Evolutionary conservation across 2,113 vertebrate species (phyloP).

Genomic region (Myanophis thanlyinensis): DNA sequence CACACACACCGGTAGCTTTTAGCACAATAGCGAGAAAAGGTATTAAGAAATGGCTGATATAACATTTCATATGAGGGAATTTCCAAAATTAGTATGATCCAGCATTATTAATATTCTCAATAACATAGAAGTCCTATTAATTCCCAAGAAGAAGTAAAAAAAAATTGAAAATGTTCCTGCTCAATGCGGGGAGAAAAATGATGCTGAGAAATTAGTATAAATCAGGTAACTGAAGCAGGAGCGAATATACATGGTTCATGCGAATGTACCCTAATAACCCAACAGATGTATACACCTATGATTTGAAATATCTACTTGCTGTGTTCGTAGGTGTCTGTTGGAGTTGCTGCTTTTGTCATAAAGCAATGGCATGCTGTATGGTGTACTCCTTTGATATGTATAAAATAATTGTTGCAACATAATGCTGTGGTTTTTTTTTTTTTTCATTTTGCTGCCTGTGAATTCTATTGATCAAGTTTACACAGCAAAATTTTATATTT

Average conservation of each 20-base stretch:
- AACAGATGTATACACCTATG: background rate
- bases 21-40: background rate
- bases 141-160: background rate
- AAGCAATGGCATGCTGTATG: background rate
- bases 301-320: background rate
- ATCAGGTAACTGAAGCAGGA: background rate
- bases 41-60: conserved; percentile 14
- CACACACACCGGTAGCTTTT: too few species aligned
- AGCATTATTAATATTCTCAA: background rate
- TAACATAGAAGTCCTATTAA: background rate
- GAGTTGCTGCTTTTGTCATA: background rate
- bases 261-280: background rate
- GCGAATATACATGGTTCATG: background rate
- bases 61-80: background rate
- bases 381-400: background rate
- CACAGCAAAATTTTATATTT: background rate
- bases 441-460: background rate
- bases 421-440: background rate
- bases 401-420: background rate
- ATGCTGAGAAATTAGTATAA: background rate
- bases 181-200: background rate
- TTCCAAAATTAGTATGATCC: background rate
- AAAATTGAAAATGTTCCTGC: background rate
- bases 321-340: background rate
- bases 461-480: background rate